These are phyloP conservation scores for Siniperca obscura DNA, from an alignment of 2,797 vertebrate genomes.

Conservation along the genomic window DNA sequence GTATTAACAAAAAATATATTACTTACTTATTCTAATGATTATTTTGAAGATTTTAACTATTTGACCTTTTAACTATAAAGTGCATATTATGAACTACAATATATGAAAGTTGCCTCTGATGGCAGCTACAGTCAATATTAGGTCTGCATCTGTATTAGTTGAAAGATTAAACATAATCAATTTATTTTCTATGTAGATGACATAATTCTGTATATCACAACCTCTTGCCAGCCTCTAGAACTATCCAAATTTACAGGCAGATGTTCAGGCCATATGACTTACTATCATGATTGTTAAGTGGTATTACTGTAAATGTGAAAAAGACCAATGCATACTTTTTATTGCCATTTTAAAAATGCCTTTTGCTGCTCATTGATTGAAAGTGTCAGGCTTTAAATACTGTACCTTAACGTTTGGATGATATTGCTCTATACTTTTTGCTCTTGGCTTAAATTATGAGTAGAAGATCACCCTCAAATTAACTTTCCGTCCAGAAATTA, in stretches of 20 bases:
- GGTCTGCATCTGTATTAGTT: not conserved
- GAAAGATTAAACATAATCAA: not conserved
- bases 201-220: not conserved
- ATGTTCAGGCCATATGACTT: too few relatives aligned
- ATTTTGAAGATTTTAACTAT: too few relatives aligned
- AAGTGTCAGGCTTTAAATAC: not conserved
- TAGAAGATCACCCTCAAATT: not conserved
- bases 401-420: not conserved
- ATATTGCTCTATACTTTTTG: not conserved
- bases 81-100: too few relatives aligned
- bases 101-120: too few relatives aligned
- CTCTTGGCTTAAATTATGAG: not conserved
- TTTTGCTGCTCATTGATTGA: not conserved
- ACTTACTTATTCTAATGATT: too few relatives aligned
- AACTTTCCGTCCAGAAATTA: not conserved
- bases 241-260: too few relatives aligned
- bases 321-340: not conserved
- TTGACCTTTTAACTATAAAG: too few relatives aligned
- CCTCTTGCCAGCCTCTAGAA: not conserved
- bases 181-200: not conserved
- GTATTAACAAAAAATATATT: too few relatives aligned
- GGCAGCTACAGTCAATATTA: not conserved
- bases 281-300: not conserved
- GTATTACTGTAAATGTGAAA: not conserved
- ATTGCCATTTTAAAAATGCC: not conserved